A percentile compares a stretch with the other conserved stretches of the same genome.
phyloP scores from a whole-genome alignment of 2,113 vertebrate genomes.

The Caranx ignobilis region DNA sequence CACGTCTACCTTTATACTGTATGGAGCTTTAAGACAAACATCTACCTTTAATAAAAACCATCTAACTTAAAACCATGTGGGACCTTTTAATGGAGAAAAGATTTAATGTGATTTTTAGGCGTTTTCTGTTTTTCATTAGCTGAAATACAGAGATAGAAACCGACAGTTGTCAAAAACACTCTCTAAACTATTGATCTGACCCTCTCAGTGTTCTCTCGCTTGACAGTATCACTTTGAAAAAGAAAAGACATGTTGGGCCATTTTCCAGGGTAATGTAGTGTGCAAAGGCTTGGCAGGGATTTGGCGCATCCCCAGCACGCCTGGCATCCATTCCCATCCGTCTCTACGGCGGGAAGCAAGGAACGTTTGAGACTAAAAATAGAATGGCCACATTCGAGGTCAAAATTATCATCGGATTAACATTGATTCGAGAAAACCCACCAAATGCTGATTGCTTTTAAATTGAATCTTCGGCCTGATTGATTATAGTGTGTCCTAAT shows the following conservation, averaged over 20 bases:
- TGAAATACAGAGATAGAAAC: conserved; percentile 60
- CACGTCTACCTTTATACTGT: too few relatives aligned
- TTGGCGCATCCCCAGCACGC: conserved; percentile 36
- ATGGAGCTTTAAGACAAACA: too few relatives aligned
- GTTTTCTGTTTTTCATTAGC: not conserved
- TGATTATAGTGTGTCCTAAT: conserved; percentile 75
- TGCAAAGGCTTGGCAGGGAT: conserved; percentile 24
- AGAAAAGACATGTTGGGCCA: conserved; percentile 80
- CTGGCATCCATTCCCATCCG: conserved; percentile 33
- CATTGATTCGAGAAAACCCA: conserved; percentile 79
- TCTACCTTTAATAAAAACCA: too few relatives aligned
- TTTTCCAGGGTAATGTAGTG: conserved; percentile 56
- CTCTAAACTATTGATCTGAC: conserved; percentile 87
- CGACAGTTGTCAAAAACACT: conserved; percentile 81
- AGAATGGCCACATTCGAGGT: conserved; percentile 71
- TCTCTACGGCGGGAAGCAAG: conserved; percentile 23
- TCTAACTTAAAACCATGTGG: too few relatives aligned
- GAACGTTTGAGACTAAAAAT: conserved; percentile 56
- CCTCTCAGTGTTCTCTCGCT: conserved; percentile 73
- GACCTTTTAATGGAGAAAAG: not conserved
- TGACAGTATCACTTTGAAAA: conserved; percentile 80
- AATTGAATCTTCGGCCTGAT: conserved; percentile 83
- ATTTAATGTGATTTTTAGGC: not conserved
- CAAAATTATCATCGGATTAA: conserved; percentile 83
- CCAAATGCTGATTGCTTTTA: conserved; percentile 82